Base-by-base conservation (phyloP, 2,888 invertebrate species). In the Conchocele bisecta region DNA sequence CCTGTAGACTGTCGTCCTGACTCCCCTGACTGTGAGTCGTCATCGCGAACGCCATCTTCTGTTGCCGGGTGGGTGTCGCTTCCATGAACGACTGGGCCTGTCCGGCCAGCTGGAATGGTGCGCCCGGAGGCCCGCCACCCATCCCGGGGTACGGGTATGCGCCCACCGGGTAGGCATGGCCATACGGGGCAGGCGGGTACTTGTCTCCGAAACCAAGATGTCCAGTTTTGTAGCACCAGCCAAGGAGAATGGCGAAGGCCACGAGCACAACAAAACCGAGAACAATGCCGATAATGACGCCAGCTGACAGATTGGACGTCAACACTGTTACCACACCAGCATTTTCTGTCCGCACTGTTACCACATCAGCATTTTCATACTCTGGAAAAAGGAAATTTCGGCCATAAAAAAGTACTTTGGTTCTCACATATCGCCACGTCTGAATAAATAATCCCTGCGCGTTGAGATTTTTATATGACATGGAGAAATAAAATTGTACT, bases 81-180 rank as follows among this genome's bases (percentile, higher is more conserved):
- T 87, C 83, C 9, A 87, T 81, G 66, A 77, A 83, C 75, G 81
- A 85, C 26, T 84, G 83, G 0, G 85, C 86, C 39, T 85, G 83
- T 9, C 81, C 84, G 6, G 83, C 75, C 39, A 75, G 77, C 35
- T 73, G 67, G 33, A 73, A 82, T 4, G 78, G 71, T 11, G 60
- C 57, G 15, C 66, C 60, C 9, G 60, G 50, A 9, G 64, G 61
- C 46, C 66, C 64, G 15, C 64, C 60, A 4, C 53, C 46, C n/a
- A 63, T 53, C 15, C 48, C 53, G 24, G 76, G 72, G n/a, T n/a
- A n/a, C 22, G 29, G 42, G 29, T 48, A 33, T 24, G 17, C 33
- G 4, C 53, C 50, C 35, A 50, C 50, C 2, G 76, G 78, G 44
- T 65, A 64, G n/a, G 59, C 50, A 15, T 71, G 72, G 37, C 75